A percentile compares a stretch with the other conserved stretches of the same genome.
These are phyloP conservation scores for Molossus molossus DNA, from an alignment of 2,797 vertebrate genomes.

Conservation along the genomic window DNA sequence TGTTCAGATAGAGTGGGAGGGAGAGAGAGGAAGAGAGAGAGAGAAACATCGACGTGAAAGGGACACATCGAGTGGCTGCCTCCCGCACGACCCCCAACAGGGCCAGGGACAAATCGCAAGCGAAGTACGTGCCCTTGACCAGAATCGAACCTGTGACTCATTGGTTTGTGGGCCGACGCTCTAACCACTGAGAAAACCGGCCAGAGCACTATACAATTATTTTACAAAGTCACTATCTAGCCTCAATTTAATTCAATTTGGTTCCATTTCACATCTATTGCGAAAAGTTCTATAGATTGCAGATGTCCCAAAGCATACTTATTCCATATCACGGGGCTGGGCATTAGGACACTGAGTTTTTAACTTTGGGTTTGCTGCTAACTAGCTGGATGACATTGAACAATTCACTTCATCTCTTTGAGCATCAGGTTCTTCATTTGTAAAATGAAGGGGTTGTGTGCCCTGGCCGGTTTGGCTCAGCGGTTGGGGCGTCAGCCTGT, in stretches of 20 bases:
- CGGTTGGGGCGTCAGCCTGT: too few species aligned
- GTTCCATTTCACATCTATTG: not conserved
- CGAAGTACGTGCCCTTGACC: too few species aligned
- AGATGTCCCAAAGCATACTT: not conserved
- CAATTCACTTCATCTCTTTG: not conserved
- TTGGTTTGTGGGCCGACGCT: too few species aligned
- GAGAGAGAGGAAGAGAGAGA: too few species aligned
- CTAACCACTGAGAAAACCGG: too few species aligned
- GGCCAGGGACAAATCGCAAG: too few species aligned
- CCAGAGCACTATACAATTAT: not conserved
- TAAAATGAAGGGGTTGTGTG: conserved; percentile 29
- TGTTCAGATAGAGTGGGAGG: too few species aligned
- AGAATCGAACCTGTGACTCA: too few species aligned
- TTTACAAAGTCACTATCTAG: not conserved
- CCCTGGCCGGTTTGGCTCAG: too few species aligned
- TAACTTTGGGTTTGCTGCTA: not conserved
- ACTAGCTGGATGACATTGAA: not conserved
- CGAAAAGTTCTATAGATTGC: not conserved
- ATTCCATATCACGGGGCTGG: not conserved
- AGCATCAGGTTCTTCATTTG: not conserved
- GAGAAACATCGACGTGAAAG: too few species aligned
- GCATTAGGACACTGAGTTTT: not conserved
- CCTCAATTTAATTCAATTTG: conserved; percentile 14
- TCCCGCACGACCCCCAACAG: too few species aligned
- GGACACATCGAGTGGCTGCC: too few species aligned